Percentiles rank a stretch among this genome's conserved stretches.
Evolutionary conservation across 2,113 vertebrate genomes (phyloP).

Genomic region (Zootoca vivipara): DNA sequence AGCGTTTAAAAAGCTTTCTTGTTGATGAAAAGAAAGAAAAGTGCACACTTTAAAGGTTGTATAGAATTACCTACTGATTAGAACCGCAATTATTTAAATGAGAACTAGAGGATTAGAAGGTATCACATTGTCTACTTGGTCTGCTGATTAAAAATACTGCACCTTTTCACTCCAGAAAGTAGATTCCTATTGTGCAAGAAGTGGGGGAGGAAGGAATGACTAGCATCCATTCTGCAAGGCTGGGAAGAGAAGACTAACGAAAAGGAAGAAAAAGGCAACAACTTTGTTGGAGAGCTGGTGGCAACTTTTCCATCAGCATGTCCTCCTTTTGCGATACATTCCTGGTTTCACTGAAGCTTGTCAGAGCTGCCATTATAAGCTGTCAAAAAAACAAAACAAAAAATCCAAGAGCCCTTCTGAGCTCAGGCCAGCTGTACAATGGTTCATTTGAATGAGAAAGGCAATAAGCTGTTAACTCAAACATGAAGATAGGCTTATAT

Average conservation of each 20-base stretch:
- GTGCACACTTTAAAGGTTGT: slow-evolving; percentile 6
- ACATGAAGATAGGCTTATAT: not conserved
- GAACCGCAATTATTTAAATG: slow-evolving; percentile 23
- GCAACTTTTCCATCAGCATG: not conserved
- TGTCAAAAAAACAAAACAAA: not conserved
- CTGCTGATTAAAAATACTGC: slow-evolving; percentile 21
- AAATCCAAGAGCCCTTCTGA: not conserved
- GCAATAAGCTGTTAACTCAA: not conserved
- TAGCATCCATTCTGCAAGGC: not conserved
- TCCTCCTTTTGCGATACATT: not conserved
- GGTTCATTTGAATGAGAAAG: not conserved
- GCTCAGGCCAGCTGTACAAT: not conserved
- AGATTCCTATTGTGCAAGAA: not conserved
- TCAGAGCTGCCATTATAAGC: not conserved
- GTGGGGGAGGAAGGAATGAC: not conserved
- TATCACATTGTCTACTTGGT: slow-evolving; percentile 8
- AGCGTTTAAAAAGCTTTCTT: slow-evolving; percentile 8
- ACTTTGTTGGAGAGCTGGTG: too few relatives aligned
- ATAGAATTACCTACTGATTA: slow-evolving; percentile 32
- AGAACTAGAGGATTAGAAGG: slow-evolving; percentile 20
- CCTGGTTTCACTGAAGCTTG: not conserved
- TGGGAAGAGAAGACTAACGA: not conserved
- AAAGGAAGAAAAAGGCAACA: not conserved
- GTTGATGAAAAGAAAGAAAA: slow-evolving; percentile 25
- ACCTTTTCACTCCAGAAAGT: not conserved